These are phyloP conservation scores for Cheilosia vernalis DNA, from an alignment of 2,888 invertebrate genomes.

Conservation along the genomic window DNA sequence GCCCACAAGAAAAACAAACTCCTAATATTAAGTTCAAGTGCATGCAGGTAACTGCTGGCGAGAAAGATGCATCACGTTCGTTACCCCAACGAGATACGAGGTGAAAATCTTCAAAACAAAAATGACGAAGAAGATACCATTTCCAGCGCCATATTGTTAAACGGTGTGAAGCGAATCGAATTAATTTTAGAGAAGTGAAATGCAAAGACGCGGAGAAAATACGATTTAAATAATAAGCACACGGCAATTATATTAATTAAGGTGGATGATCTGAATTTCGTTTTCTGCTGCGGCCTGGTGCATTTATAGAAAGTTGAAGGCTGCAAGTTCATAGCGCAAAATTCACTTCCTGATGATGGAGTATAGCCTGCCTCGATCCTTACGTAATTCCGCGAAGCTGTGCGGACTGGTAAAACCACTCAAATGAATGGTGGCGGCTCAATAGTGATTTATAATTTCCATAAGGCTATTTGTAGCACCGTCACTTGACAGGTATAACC, in stretches of 20 bases:
- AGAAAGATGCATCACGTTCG: slow-evolving; percentile 19
- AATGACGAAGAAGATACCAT: slow-evolving; percentile 8
- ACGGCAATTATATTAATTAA: slow-evolving; percentile 42
- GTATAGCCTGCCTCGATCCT: slow-evolving; percentile 39
- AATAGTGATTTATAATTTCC: slow-evolving; percentile 50
- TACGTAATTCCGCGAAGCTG: slow-evolving; percentile 41
- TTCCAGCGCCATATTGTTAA: slow-evolving; percentile 44
- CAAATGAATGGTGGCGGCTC: slow-evolving; percentile 26
- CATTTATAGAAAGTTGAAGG: slow-evolving; percentile 57
- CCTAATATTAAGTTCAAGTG: slow-evolving; percentile 66
- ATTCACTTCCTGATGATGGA: slow-evolving; percentile 46
- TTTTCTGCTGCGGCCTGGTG: neutral
- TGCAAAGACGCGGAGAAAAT: slow-evolving; percentile 21
- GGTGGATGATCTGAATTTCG: slow-evolving; percentile 30
- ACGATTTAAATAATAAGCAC: slow-evolving; percentile 28
- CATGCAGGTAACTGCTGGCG: slow-evolving; percentile 45
- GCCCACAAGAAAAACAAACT: slow-evolving; percentile 21
- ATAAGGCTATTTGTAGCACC: slow-evolving; percentile 55
- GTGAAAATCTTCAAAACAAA: slow-evolving; percentile 45
- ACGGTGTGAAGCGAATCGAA: slow-evolving; percentile 62
- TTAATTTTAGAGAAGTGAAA: slow-evolving; percentile 32
- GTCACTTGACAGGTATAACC: slow-evolving; percentile 52
- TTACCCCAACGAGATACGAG: neutral
- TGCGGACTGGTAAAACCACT: slow-evolving; percentile 38
- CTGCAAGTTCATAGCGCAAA: slow-evolving; percentile 57